Conservation (phyloP, 2,888 invertebrate genomes). For the Hyppa rectilinea region DNA sequence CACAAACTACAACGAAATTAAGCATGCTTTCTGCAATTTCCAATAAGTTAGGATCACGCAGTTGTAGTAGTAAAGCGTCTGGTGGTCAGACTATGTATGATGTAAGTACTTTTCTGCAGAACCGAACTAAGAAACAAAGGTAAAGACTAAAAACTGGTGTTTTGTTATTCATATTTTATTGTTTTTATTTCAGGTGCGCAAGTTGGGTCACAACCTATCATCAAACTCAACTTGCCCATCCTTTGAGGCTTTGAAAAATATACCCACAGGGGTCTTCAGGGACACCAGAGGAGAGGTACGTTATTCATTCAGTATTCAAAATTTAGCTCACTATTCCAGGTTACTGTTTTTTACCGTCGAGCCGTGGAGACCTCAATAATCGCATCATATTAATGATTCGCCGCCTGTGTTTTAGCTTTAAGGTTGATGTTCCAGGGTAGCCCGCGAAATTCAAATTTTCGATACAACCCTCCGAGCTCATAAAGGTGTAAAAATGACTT, state of each 20-base stretch:
- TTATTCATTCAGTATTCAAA: conserved; percentile 10
- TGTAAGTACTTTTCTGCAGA: conserved; percentile 59
- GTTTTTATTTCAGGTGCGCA: conserved; percentile 76
- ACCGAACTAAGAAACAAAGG: background rate
- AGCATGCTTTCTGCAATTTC: background rate
- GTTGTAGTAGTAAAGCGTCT: conserved; percentile 18
- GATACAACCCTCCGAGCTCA: too few species aligned
- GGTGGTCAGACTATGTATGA: conserved; percentile 68
- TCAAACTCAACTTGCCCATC: conserved; percentile 54
- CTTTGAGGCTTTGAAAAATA: conserved; percentile 71
- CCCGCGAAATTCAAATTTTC: too few species aligned
- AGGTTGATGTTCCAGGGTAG: too few species aligned
- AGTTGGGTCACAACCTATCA: conserved; percentile 77
- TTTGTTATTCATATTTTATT: background rate
- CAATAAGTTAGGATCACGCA: conserved; percentile 1
- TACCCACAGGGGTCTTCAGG: conserved; percentile 82
- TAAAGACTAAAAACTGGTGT: too few species aligned
- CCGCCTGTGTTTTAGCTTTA: too few species aligned
- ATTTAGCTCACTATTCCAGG: background rate
- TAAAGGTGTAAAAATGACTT: too few species aligned
- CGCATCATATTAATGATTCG: too few species aligned
- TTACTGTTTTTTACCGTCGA: background rate
- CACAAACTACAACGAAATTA: background rate
- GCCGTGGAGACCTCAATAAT: too few species aligned
- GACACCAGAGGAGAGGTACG: conserved; percentile 78